Evolutionary conservation across 2,113 vertebrate species (phyloP).

Genomic region (Leptocoma aspasia): DNA sequence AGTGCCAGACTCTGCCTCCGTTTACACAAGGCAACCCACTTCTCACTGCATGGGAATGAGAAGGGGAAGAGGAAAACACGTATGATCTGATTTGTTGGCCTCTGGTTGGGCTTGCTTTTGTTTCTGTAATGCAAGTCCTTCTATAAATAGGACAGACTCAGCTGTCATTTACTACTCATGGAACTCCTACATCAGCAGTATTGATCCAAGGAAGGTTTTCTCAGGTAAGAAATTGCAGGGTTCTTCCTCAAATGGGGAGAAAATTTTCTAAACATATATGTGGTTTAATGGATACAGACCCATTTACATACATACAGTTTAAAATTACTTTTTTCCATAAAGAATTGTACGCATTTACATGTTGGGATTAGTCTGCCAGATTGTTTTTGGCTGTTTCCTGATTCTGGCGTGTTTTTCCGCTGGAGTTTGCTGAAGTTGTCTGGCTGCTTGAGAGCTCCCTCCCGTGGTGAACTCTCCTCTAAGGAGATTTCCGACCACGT

Average conservation of each 20-base stretch:
- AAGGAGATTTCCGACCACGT: not conserved
- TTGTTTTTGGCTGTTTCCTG: not conserved
- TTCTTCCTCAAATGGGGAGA: not conserved
- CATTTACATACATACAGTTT: not conserved
- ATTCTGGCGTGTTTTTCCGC: not conserved
- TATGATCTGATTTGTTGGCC: not conserved
- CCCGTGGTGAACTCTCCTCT: not conserved
- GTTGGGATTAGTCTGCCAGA: not conserved
- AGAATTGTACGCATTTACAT: not conserved
- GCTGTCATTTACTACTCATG: not conserved
- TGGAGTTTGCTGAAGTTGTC: not conserved
- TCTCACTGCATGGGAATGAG: not conserved
- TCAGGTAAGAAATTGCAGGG: not conserved
- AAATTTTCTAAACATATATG: not conserved
- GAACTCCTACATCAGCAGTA: not conserved
- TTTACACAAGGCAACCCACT: not conserved
- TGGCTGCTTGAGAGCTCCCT: slow-evolving; percentile 18
- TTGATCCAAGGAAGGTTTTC: not conserved
- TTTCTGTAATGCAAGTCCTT: not conserved
- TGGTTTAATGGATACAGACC: not conserved
- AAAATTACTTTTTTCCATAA: not conserved
- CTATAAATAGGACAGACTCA: not conserved
- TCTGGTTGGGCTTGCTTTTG: not conserved
- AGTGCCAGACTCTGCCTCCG: not conserved
- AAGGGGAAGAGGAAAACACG: not conserved